Evolutionary conservation across 2,113 vertebrate species (phyloP), one percentile per base, ranked within the genome.

Genomic region (Daboia siamensis): DNA sequence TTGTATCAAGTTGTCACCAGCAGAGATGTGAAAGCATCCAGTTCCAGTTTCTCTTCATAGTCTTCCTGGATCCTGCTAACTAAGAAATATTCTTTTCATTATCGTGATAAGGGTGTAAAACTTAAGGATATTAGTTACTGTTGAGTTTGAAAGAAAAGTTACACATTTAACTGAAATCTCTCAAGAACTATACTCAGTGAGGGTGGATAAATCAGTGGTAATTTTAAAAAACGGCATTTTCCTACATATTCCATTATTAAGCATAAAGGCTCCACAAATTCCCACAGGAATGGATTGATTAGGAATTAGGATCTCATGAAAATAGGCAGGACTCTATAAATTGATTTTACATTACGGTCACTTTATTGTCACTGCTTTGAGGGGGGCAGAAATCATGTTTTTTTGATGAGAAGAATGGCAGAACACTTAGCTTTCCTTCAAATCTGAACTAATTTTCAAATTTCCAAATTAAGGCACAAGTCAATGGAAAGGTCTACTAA

Each of bases 1-100:
- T 96, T 96, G 93, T 96, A 96, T 97, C 95, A 96, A 96, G 94
- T 7, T 96, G 94, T 95, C 96, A 95, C 95, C 95, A 95, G 94
- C 94, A 95, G 93, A 96, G 91, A 95, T 51, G 74, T 95, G 94
- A 94, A 96, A 95, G 96, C 96, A 93, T 96, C 95, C 95, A 96
- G 93, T 95, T 23, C 95, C 21, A 90, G 94, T 92, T 96, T 90
- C 93, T 93, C 88, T 95, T 90, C 8, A 39, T 95, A 96, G 95
- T 46, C 51, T 96, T 97, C 94, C 96, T 96, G 96, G 95, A 97
- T 96, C 96, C 92, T 91, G 93, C 94, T 96, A 93, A 95, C 94
- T 96, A 93, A 80, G 92, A 92, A 94, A 95, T 95, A 91, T 92
- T 94, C 74, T 89, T 95, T 95, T 93, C 86, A 51, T 86, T 94